Base-by-base conservation (phyloP, 2,797 vertebrate species). In the Poeciliopsis gracilis region DNA sequence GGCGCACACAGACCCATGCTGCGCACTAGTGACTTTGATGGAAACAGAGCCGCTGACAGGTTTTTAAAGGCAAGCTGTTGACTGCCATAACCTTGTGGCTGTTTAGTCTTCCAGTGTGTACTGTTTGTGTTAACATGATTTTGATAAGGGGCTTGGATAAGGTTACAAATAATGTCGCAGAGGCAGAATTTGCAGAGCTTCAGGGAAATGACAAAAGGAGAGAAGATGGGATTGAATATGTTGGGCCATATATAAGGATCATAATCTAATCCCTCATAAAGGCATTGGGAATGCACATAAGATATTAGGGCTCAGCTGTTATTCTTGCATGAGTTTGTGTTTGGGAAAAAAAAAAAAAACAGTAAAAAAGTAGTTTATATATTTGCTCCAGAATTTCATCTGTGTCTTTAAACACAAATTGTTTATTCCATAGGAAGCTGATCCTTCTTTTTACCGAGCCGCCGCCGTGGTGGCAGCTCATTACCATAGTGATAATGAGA, bases 61-160 rank as follows among this genome's bases (percentile, higher is more conserved):
- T 93, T 94, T 94, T 90, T 93, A 95, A 95, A 95, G 94, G 93
- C 91, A 92, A 94, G 93, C 90, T 94, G 92, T 94, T 93, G 55
- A 79, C 84, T 86, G 90, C 79, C 85, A 76, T 89, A 93, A 95
- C 93, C 94, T 95, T 95, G 92, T 92, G 88, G 78, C 83, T 85
- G 84, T 82, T 83, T 90, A 85, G 72, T 41, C 69, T 41, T 51
- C 38, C 33, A 49, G 61, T 77, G 53, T 78, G 71, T 16, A 20
- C 41, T 63, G 51, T 76, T 57, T 77, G 67, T 82, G 85, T 88
- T 87, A 84, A 83, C 85, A 82, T 84, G 82, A 82, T 82, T 84
- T 72, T 83, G 69, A 83, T 91, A 75, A 78, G 49, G 57, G 25
- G 23, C 63, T 77, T 76, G 79, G 82, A 87, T 87, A 86, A 85